A percentile compares a stretch with the other conserved stretches of the same genome.
Evolutionary conservation across 2,797 vertebrate genomes (phyloP).

Genomic region (Alcedo atthis): DNA sequence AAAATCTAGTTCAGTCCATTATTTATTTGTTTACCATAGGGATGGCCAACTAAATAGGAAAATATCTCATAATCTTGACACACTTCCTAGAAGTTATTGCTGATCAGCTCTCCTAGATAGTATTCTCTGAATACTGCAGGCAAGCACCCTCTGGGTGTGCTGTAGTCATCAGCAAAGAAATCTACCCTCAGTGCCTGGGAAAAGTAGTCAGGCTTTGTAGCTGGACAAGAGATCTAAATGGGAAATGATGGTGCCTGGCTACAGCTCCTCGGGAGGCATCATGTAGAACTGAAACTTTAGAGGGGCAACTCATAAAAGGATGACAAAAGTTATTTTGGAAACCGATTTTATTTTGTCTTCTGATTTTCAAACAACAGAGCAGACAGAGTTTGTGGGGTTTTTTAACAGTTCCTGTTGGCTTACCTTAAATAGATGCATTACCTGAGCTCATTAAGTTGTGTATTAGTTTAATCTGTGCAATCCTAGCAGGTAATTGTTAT

Average conservation of each 20-base stretch:
- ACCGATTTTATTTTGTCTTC: background rate
- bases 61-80: background rate
- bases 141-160: background rate
- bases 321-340: background rate
- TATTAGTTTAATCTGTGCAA: background rate
- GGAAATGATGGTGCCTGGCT: background rate
- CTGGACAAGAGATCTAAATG: background rate
- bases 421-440: background rate
- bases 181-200: background rate
- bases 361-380: background rate
- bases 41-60: background rate
- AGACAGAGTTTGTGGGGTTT: fast-evolving
- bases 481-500: background rate
- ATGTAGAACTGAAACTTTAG: background rate
- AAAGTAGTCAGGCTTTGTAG: background rate
- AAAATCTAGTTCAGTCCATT: background rate
- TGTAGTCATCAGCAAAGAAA: background rate
- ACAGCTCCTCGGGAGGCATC: background rate
- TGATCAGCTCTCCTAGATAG: background rate
- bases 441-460: background rate
- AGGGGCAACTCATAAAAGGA: background rate
- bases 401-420: background rate
- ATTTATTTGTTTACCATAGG: background rate
- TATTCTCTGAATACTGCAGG: background rate
- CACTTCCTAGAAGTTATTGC: background rate